Percentiles rank a stretch among this genome's conserved stretches.
Conservation (phyloP, 1,140 invertebrate genomes). For the Polypedilum vanderplanki region DNA sequence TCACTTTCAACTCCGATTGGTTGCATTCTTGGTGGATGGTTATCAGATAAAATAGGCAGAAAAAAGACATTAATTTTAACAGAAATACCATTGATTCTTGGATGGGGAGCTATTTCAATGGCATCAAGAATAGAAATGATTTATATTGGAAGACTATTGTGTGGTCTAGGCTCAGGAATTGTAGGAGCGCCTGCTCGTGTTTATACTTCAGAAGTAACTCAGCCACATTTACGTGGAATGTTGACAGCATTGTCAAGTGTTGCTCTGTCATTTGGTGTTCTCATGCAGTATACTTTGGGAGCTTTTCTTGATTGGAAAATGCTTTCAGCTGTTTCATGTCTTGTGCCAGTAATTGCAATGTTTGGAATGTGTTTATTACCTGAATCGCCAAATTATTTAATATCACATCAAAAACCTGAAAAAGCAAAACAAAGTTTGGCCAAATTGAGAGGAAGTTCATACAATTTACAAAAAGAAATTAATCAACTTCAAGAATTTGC, state of each 20-base stretch:
- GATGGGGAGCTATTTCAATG: constrained; percentile 57
- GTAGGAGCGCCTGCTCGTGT: constrained; percentile 60
- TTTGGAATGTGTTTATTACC: constrained; percentile 57
- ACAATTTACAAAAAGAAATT: constrained; percentile 56
- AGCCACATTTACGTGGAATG: constrained; percentile 61
- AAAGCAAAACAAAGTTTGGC: constrained; percentile 53
- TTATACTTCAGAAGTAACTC: constrained; percentile 60
- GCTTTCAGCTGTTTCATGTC: constrained; percentile 52
- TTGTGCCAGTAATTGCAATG: constrained; percentile 52
- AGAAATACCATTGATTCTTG: constrained; percentile 59
- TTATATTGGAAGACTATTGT: constrained; percentile 54
- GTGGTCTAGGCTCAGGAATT: constrained; percentile 61
- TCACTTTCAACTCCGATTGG: constrained; percentile 64
- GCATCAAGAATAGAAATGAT: constrained; percentile 55
- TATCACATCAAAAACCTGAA: constrained; percentile 54
- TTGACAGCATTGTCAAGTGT: constrained; percentile 57
- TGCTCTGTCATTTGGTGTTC: constrained; percentile 54
- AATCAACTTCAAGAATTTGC: constrained; percentile 55
- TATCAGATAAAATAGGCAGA: constrained; percentile 62
- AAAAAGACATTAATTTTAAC: constrained; percentile 59
- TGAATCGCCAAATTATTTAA: constrained; percentile 63
- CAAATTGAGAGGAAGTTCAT: constrained; percentile 56
- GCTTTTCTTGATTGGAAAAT: constrained; percentile 53
- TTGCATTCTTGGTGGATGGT: constrained; percentile 59
- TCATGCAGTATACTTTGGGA: constrained; percentile 55